Evolutionary conservation across 2,797 vertebrate genomes (phyloP).

Genomic region (Nannoperca australis): DNA sequence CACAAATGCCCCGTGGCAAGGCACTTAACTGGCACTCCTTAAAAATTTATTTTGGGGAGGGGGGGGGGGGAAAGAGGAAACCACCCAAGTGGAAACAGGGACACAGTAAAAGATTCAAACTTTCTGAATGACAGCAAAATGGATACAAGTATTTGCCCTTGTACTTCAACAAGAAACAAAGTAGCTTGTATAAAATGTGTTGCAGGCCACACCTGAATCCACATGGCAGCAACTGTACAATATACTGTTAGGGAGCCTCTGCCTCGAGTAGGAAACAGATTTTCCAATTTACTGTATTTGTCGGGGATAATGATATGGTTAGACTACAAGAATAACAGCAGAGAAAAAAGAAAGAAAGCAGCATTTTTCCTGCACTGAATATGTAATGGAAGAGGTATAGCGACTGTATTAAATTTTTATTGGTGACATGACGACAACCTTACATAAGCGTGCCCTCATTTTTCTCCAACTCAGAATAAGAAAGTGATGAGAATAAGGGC

Average conservation of each 20-base stretch:
- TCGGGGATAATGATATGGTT: conserved; percentile 2
- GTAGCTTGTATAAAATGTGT: background rate
- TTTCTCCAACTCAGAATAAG: conserved; percentile 65
- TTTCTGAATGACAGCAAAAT: background rate
- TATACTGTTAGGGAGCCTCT: conserved; percentile 13
- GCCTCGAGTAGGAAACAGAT: conserved; percentile 25
- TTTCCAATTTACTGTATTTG: conserved; percentile 30
- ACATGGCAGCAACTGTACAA: background rate
- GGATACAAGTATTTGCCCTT: background rate
- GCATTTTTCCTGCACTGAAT: conserved; percentile 59
- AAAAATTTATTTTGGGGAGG: background rate
- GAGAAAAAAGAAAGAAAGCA: conserved; percentile 26
- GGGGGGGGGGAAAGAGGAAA: background rate
- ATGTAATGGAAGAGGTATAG: conserved; percentile 69
- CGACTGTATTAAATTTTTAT: conserved; percentile 74
- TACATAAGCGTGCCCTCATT: conserved; percentile 80
- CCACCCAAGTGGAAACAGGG: background rate
- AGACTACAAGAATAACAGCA: conserved; percentile 36
- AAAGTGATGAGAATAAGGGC: conserved; percentile 68
- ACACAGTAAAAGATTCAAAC: background rate
- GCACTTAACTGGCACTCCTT: background rate
- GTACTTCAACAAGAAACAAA: background rate
- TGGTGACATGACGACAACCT: conserved; percentile 73
- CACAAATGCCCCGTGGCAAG: background rate
- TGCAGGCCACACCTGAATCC: conserved; percentile 4